A percentile compares a stretch with the other conserved stretches of the same genome.
phyloP scores from a whole-genome alignment of 2,888 invertebrate genomes.

The Metacarcinus magister region DNA sequence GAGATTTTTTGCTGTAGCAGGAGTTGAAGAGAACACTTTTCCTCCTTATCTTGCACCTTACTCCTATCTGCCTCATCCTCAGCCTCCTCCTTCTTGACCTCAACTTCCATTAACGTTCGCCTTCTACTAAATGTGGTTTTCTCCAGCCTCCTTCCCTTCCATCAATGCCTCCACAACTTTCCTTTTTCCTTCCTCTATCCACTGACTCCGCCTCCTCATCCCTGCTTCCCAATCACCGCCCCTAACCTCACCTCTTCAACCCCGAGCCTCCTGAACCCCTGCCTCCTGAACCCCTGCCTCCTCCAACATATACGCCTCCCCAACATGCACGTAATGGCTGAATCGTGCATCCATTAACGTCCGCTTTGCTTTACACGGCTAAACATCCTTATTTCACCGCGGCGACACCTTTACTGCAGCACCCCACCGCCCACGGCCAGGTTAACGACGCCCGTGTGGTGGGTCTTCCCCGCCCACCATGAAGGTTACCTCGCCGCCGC shows the following conservation, averaged over 20 bases:
- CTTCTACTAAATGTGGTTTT: neutral
- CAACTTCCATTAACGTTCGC: neutral
- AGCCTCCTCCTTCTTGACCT: neutral
- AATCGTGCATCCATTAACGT: slow-evolving; percentile 77
- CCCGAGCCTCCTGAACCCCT: neutral
- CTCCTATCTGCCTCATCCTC: too few species aligned
- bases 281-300: neutral
- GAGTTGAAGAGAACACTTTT: neutral
- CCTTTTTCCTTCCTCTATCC: neutral
- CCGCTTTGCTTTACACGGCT: slow-evolving; percentile 75
- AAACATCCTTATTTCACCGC: slow-evolving; percentile 78
- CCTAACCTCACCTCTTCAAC: neutral
- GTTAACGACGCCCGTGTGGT: slow-evolving; percentile 68
- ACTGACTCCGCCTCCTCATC: neutral
- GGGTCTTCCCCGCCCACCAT: slow-evolving; percentile 62
- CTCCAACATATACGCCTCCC: slow-evolving; percentile 16
- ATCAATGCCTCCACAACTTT: neutral
- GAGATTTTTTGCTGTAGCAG: neutral
- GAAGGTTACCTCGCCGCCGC: neutral
- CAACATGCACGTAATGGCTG: slow-evolving; percentile 60
- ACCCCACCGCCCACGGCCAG: slow-evolving; percentile 44
- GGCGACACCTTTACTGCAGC: slow-evolving; percentile 73
- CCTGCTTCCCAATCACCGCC: neutral
- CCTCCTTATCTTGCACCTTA: neutral
- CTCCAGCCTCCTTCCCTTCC: neutral